These are phyloP conservation scores for Siniperca obscura DNA, from an alignment of 2,797 vertebrate genomes.

Conservation along the genomic window DNA sequence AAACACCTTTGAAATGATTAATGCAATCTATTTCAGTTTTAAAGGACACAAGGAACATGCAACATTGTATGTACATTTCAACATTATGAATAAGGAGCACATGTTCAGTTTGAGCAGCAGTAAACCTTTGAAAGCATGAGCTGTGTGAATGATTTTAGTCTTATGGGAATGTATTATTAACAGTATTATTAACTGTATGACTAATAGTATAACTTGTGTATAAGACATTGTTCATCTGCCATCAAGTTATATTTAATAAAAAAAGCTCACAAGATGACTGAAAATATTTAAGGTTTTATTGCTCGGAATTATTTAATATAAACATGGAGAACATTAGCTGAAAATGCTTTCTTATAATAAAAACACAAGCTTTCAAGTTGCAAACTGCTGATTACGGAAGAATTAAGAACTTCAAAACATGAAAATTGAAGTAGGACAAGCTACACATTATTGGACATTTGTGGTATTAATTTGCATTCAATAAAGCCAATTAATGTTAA, in stretches of 20 bases:
- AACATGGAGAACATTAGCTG: background rate
- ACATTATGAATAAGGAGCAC: background rate
- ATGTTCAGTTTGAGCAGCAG: background rate
- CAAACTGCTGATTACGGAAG: background rate
- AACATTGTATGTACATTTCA: background rate
- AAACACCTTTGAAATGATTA: background rate
- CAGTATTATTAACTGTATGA: background rate
- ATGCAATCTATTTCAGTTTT: background rate
- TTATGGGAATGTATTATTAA: background rate
- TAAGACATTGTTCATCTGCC: background rate
- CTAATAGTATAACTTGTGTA: background rate
- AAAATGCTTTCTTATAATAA: background rate
- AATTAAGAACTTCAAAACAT: background rate
- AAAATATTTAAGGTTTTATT: background rate
- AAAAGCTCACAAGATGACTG: background rate
- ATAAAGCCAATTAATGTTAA: background rate
- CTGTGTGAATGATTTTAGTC: slow-evolving; percentile 8
- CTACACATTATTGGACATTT: background rate
- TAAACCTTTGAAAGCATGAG: background rate
- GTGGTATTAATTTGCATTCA: background rate
- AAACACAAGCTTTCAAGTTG: background rate
- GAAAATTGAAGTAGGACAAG: background rate
- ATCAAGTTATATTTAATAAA: background rate
- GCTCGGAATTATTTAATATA: background rate
- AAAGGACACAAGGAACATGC: background rate